A percentile compares a stretch with the other conserved stretches of the same genome.
These are phyloP conservation scores for Hirundo rustica DNA, from an alignment of 2,797 vertebrate genomes.

Conservation along the genomic window DNA sequence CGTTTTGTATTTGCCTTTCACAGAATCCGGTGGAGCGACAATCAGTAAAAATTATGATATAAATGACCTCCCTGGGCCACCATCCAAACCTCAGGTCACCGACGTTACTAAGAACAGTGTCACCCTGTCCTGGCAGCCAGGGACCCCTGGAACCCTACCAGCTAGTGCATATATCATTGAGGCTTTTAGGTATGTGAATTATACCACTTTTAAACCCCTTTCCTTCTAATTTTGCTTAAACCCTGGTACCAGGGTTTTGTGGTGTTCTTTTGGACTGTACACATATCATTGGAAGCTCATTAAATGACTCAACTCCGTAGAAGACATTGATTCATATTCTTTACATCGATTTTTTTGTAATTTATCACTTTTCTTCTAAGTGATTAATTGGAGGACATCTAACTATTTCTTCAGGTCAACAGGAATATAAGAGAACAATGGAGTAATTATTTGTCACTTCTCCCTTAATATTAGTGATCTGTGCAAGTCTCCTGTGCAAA, in stretches of 20 bases:
- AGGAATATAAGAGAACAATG: not conserved
- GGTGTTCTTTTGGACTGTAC: not conserved
- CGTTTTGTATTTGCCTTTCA: constrained; percentile 10
- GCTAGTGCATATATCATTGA: constrained; percentile 93
- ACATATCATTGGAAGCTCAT: not conserved
- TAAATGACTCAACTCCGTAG: not conserved
- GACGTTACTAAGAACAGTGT: constrained; percentile 98
- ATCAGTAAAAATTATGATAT: constrained; percentile 88
- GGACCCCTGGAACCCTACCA: constrained; percentile 84
- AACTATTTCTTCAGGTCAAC: not conserved
- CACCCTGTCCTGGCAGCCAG: constrained; percentile 94
- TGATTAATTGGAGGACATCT: constrained; percentile 13
- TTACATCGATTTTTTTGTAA: not conserved
- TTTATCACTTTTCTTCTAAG: not conserved
- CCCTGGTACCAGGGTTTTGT: not conserved
- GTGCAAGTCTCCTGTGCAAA: not conserved
- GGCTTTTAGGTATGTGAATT: constrained; percentile 89
- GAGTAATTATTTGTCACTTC: not conserved
- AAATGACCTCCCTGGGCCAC: constrained; percentile 91
- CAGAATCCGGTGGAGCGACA: constrained; percentile 85
- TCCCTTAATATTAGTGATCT: not conserved
- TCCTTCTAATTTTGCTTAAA: constrained; percentile 28
- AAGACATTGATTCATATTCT: not conserved
- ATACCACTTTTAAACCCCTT: not conserved
- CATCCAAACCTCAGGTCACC: constrained; percentile 96